These are phyloP conservation scores for Drosophila carrolli DNA, from an alignment of 1,140 invertebrate genomes.

Conservation along the genomic window DNA sequence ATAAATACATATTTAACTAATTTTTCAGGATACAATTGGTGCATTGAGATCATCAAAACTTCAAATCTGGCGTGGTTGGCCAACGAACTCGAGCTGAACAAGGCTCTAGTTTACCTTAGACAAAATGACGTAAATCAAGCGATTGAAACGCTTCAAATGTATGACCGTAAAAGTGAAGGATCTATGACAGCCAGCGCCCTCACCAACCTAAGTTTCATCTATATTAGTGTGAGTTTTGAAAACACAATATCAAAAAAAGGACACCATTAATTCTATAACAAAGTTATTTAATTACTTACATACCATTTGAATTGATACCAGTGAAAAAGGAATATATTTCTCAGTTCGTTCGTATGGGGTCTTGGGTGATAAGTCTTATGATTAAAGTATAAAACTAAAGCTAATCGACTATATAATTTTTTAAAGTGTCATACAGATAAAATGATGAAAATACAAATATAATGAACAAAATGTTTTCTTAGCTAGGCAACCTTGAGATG, in stretches of 20 bases:
- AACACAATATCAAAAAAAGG: no score
- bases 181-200: constrained; percentile 94
- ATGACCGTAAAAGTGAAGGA: constrained; percentile 94
- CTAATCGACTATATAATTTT: no score
- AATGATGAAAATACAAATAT: no score
- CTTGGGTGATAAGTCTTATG: no score
- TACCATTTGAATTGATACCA: no score
- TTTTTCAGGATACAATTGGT: constrained; percentile 89
- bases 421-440: no score
- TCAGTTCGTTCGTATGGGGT: no score
- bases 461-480: background rate
- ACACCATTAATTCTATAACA: no score
- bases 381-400: no score
- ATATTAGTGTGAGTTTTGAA: constrained; percentile 89
- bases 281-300: no score
- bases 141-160: constrained; percentile 94
- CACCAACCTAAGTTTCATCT: constrained; percentile 96
- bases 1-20: background rate
- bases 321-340: no score
- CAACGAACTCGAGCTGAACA: constrained; percentile 96
- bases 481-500: constrained; percentile 94
- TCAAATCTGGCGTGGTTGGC: constrained; percentile 91
- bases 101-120: constrained; percentile 95
- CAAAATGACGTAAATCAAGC: constrained; percentile 93
- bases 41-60: constrained; percentile 92